Percentiles rank a stretch among this genome's conserved stretches.
phyloP scores from a whole-genome alignment of 2,113 vertebrate genomes.

The Grammomys surdaster region DNA sequence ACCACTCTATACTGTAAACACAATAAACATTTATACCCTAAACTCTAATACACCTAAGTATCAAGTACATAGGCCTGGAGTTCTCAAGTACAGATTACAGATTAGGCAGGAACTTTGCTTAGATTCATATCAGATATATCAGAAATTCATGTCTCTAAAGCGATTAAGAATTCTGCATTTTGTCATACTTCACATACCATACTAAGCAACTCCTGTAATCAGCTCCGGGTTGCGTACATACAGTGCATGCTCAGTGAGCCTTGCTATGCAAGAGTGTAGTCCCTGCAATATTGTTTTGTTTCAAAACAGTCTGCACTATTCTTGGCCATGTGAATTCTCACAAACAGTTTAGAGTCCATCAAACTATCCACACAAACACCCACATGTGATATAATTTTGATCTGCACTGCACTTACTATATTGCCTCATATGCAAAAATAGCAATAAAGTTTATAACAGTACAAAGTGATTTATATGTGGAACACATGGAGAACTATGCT shows the following conservation, averaged over 20 bases:
- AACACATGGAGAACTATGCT: background rate
- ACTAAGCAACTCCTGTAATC: background rate
- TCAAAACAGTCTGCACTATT: slow-evolving; percentile 1
- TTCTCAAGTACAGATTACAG: background rate
- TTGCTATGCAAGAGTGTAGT: background rate
- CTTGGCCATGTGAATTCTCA: background rate
- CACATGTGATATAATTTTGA: slow-evolving; percentile 1
- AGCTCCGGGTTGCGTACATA: background rate
- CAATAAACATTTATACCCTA: background rate
- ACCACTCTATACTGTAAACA: background rate
- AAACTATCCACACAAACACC: slow-evolving; percentile 2
- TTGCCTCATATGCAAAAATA: slow-evolving; percentile 13
- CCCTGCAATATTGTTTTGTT: background rate
- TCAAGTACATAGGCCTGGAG: background rate
- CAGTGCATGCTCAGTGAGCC: background rate
- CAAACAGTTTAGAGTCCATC: slow-evolving; percentile 1
- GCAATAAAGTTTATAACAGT: background rate
- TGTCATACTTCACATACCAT: background rate
- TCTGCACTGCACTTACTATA: background rate
- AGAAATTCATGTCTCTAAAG: background rate
- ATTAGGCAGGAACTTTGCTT: background rate
- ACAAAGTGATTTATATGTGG: slow-evolving; percentile 15
- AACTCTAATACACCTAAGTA: background rate
- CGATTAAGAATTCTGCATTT: background rate
- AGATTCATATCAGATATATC: background rate